Percentiles rank a stretch among this genome's conserved stretches.
Evolutionary conservation across 1,140 invertebrate species (phyloP).

Genomic region (Pachypeltis micranthus): DNA sequence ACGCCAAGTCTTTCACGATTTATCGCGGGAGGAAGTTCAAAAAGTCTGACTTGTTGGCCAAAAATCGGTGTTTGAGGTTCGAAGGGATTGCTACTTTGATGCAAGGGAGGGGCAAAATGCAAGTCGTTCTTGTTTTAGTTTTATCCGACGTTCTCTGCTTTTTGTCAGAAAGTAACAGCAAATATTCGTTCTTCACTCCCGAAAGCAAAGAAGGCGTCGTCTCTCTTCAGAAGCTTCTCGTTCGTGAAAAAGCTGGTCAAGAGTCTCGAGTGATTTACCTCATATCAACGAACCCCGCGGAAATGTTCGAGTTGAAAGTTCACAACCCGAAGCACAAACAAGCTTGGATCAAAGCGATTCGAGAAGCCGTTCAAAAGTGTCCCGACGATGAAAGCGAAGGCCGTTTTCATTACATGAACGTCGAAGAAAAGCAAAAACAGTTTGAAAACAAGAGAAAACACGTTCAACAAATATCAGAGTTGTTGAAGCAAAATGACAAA

Average conservation of each 20-base stretch:
- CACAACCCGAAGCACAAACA: conserved; percentile 77
- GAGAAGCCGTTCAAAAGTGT: conserved; percentile 28
- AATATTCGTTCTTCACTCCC: conserved; percentile 72
- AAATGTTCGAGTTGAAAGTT: conserved; percentile 92
- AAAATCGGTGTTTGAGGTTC: conserved; percentile 70
- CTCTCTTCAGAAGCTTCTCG: conserved; percentile 77
- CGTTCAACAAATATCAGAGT: conserved; percentile 45
- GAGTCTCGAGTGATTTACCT: conserved; percentile 80
- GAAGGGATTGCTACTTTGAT: conserved; percentile 73
- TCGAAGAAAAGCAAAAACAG: conserved; percentile 56
- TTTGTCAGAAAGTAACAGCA: conserved; percentile 66
- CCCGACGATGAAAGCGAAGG: conserved; percentile 38
- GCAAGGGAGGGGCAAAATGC: conserved; percentile 72
- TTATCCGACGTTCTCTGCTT: conserved; percentile 86
- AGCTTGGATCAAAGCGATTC: conserved; percentile 74
- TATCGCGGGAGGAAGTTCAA: conserved; percentile 80
- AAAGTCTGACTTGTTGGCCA: conserved; percentile 81
- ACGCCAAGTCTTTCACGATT: conserved; percentile 77
- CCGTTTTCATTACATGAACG: conserved; percentile 39
- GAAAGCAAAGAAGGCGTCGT: conserved; percentile 76
- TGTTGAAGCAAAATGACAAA: conserved; percentile 70
- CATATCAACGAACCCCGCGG: conserved; percentile 78
- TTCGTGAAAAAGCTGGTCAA: conserved; percentile 82
- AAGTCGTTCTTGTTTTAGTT: conserved; percentile 73
- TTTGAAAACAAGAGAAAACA: conserved; percentile 59